Evolutionary conservation across 2,113 vertebrate genomes (phyloP).

Genomic region (Chascanopsetta lugubris): DNA sequence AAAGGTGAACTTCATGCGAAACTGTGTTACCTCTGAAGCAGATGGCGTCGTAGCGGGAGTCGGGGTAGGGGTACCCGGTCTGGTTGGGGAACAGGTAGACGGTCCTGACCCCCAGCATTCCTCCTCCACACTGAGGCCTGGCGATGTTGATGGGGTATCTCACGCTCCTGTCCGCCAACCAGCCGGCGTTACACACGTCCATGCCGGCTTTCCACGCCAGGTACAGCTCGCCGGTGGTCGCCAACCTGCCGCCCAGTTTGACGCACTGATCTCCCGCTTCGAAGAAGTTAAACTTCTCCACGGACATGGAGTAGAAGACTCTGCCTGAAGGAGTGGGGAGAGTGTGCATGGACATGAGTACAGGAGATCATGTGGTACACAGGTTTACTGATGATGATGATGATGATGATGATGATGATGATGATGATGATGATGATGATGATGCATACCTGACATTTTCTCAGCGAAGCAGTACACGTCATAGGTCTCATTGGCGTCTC

Average conservation of each 20-base stretch:
- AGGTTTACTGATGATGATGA: not conserved
- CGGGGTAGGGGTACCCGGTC: slow-evolving; percentile 90
- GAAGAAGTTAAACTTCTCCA: slow-evolving; percentile 90
- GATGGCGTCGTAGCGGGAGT: slow-evolving; percentile 90
- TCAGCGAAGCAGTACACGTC: slow-evolving; percentile 98
- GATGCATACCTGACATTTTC: slow-evolving; percentile 88
- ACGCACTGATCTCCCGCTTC: slow-evolving; percentile 89
- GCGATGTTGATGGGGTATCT: slow-evolving; percentile 93
- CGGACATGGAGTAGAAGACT: slow-evolving; percentile 90
- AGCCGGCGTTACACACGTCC: slow-evolving; percentile 95
- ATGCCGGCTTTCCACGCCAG: slow-evolving; percentile 94
- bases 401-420: too few relatives aligned
- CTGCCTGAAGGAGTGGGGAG: slow-evolving; percentile 85
- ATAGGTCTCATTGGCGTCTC: slow-evolving; percentile 93
- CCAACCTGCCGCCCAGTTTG: slow-evolving; percentile 86
- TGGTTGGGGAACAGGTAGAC: slow-evolving; percentile 92
- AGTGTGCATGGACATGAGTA: slow-evolving; percentile 3
- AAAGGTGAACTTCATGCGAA: too few relatives aligned
- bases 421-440: too few relatives aligned
- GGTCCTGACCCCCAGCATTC: slow-evolving; percentile 91
- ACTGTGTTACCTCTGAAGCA: slow-evolving; percentile 92
- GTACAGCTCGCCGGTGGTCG: slow-evolving; percentile 93
- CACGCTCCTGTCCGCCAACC: slow-evolving; percentile 93
- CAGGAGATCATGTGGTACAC: not conserved
- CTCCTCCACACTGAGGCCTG: slow-evolving; percentile 93